Evolutionary conservation across 2,113 vertebrate species (phyloP).

Genomic region (Uropsilus gracilis): DNA sequence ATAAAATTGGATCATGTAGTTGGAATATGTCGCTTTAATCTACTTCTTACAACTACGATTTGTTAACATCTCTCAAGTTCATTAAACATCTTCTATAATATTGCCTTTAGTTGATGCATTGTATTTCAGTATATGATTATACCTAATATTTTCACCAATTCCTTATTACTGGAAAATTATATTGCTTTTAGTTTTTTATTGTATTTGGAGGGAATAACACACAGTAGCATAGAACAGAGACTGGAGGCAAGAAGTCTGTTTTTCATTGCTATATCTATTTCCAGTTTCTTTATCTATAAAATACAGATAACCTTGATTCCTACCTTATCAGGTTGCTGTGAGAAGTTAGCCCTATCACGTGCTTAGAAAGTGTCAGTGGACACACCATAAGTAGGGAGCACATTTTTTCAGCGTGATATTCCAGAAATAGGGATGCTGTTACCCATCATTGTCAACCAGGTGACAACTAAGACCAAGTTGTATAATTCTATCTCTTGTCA

Average conservation of each 20-base stretch:
- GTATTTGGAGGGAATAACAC: neutral
- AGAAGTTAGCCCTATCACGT: neutral
- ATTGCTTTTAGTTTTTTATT: slow-evolving; percentile 25
- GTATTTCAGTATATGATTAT: neutral
- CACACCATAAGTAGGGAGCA: neutral
- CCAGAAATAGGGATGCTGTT: neutral
- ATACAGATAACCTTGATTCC: too few species aligned
- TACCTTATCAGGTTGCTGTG: neutral
- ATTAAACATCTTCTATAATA: slow-evolving; percentile 10
- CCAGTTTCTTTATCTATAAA: neutral
- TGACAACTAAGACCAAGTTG: neutral
- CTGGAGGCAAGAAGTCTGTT: neutral
- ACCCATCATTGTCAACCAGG: neutral
- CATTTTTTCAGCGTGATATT: neutral
- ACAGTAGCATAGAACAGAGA: neutral
- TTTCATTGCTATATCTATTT: neutral
- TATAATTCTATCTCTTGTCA: neutral
- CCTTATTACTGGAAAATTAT: slow-evolving; percentile 33
- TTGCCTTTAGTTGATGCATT: slow-evolving; percentile 35
- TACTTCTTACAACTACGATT: slow-evolving; percentile 34
- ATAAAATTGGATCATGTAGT: slow-evolving; percentile 22
- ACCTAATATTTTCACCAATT: neutral
- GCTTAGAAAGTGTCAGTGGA: neutral
- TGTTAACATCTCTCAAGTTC: slow-evolving; percentile 21
- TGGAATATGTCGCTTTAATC: neutral